Conservation (phyloP, 2,797 vertebrate species). For the Poliocrania exsul region DNA sequence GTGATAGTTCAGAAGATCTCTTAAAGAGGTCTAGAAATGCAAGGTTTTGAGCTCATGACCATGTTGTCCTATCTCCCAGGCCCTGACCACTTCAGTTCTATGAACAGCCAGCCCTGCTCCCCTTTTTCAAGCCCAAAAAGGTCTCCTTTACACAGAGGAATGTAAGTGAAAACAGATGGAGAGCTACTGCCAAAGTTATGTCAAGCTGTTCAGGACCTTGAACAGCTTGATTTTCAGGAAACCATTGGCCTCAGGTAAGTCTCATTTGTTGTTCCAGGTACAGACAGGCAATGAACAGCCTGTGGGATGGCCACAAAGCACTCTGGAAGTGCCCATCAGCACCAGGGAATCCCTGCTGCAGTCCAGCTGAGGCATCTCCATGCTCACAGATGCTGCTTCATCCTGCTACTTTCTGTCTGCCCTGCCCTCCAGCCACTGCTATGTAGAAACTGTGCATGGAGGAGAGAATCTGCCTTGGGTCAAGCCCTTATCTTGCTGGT, state of each 20-base stretch:
- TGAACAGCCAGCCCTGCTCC: not conserved
- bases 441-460: fast-evolving
- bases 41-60: not conserved
- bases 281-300: not conserved
- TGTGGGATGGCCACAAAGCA: not conserved
- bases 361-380: not conserved
- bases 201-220: not conserved
- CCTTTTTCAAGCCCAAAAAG: not conserved
- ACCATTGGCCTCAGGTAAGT: not conserved
- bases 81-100: not conserved
- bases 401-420: not conserved
- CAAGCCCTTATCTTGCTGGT: not conserved
- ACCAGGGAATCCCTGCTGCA: not conserved
- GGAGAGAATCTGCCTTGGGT: fast-evolving
- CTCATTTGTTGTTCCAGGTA: not conserved
- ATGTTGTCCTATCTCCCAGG: not conserved
- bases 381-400: not conserved
- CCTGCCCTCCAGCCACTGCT: not conserved
- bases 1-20: not conserved
- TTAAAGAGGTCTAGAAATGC: not conserved
- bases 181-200: not conserved
- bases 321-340: not conserved
- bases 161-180: not conserved
- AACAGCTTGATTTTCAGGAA: not conserved
- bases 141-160: not conserved